These are phyloP conservation scores for Cantharis nigra DNA, from an alignment of 2,888 invertebrate genomes.

Conservation along the genomic window DNA sequence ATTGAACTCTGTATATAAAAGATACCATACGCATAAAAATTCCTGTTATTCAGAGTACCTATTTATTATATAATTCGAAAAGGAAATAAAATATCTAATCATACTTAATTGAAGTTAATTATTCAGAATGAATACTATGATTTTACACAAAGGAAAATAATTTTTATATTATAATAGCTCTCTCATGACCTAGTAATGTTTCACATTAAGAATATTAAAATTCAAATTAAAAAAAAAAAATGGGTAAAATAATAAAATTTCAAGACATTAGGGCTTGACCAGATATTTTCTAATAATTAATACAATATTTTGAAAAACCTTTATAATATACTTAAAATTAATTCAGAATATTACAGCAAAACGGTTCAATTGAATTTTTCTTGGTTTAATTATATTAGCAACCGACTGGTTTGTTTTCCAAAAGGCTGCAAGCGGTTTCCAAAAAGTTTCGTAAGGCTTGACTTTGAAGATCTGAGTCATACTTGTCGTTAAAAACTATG, in stretches of 20 bases:
- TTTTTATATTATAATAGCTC: not conserved
- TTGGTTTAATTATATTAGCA: not conserved
- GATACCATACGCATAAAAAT: not conserved
- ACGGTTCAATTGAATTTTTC: not conserved
- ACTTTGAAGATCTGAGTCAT: constrained; percentile 27
- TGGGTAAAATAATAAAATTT: not conserved
- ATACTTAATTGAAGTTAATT: not conserved
- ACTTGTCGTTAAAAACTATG: constrained; percentile 52
- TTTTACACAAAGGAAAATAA: not conserved
- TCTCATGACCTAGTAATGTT: not conserved
- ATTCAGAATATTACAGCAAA: not conserved
- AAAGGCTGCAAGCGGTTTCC: constrained; percentile 33
- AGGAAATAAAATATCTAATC: not conserved
- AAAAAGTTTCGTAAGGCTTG: constrained; percentile 37
- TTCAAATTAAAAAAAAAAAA: not conserved
- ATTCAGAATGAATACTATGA: not conserved
- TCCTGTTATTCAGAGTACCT: not conserved
- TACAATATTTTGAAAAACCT: too few species aligned
- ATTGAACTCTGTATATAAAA: too few species aligned
- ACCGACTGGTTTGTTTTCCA: not conserved
- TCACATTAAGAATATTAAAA: not conserved
- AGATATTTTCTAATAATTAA: too few species aligned
- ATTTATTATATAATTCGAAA: not conserved
- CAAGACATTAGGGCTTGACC: not conserved
- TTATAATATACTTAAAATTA: not conserved